These are phyloP conservation scores for Epinephelus malabaricus DNA, from an alignment of 2,797 vertebrate species.

Conservation along the genomic window DNA sequence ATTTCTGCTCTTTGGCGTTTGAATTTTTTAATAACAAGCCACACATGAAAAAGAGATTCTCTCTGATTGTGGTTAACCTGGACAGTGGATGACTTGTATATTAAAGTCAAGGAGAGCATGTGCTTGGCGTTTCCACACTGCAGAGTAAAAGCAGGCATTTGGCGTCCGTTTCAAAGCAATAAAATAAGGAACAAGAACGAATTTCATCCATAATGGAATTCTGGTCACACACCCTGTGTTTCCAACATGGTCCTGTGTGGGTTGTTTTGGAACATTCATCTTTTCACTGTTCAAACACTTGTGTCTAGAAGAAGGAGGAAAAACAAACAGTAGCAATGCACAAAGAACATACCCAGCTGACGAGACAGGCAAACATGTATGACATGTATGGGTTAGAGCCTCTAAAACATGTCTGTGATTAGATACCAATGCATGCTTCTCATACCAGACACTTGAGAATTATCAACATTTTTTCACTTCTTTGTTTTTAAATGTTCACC, in stretches of 20 bases:
- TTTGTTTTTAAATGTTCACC: conserved; percentile 11
- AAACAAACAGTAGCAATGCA: conserved; percentile 57
- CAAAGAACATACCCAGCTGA: conserved; percentile 35
- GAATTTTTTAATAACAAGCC: conserved; percentile 30
- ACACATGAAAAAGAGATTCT: conserved; percentile 51
- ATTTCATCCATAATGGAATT: conserved; percentile 51
- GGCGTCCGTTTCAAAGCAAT: conserved; percentile 38
- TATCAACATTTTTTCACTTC: neutral
- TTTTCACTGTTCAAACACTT: conserved; percentile 35
- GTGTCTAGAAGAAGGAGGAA: conserved; percentile 38
- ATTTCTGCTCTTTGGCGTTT: conserved; percentile 2
- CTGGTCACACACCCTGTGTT: conserved; percentile 16
- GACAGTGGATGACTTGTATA: conserved; percentile 27
- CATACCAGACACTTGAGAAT: conserved; percentile 39
- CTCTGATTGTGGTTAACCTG: conserved; percentile 45
- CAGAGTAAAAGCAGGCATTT: conserved; percentile 60
- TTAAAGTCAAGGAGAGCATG: conserved; percentile 37
- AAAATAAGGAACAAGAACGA: conserved; percentile 38
- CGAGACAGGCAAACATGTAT: conserved; percentile 22
- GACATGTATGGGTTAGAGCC: conserved; percentile 19
- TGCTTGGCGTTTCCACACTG: conserved; percentile 56
- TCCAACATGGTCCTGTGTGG: conserved; percentile 14
- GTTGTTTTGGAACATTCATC: conserved; percentile 68
- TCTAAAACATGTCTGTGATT: conserved; percentile 7
- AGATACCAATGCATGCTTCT: conserved; percentile 18